A percentile compares a stretch with the other conserved stretches of the same genome.
These are phyloP conservation scores for Apotomis betuletana DNA, from an alignment of 2,888 invertebrate species.

Conservation along the genomic window DNA sequence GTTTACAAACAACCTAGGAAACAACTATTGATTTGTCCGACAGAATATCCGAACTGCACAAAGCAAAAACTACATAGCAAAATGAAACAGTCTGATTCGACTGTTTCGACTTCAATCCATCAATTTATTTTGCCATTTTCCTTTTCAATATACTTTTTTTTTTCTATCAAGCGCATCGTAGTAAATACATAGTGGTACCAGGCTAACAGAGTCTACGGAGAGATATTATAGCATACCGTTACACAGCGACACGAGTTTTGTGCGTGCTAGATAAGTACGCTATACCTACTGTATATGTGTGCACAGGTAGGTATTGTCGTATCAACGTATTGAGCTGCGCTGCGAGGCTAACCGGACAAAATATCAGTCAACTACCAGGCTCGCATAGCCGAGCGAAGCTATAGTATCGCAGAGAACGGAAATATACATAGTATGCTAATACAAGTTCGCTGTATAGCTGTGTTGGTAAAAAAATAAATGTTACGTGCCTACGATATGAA, in stretches of 20 bases:
- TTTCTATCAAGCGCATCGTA: conserved; percentile 75
- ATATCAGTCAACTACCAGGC: conserved; percentile 41
- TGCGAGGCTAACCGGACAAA: conserved; percentile 39
- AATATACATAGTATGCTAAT: conserved; percentile 1
- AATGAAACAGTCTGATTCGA: conserved; percentile 54
- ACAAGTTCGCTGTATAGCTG: neutral
- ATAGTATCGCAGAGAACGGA: conserved; percentile 6
- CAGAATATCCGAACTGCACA: too few species aligned
- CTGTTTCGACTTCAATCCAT: conserved; percentile 13
- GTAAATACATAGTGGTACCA: conserved; percentile 80
- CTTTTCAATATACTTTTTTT: conserved; percentile 64
- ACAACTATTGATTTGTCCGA: too few species aligned
- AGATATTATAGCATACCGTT: conserved; percentile 52
- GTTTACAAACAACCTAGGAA: too few species aligned
- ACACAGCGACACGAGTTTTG: conserved; percentile 51
- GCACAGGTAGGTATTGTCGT: conserved; percentile 24
- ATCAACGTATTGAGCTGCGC: conserved; percentile 38
- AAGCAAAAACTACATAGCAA: conserved; percentile 21
- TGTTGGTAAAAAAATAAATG: neutral
- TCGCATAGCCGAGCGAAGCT: conserved; percentile 23
- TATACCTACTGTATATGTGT: conserved; percentile 31
- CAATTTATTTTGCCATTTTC: conserved; percentile 27
- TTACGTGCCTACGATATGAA: too few species aligned
- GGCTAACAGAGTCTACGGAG: conserved; percentile 66
- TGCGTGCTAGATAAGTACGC: conserved; percentile 40